Base-by-base conservation (phyloP, 2,888 invertebrate species). In the Pammene aurita region DNA sequence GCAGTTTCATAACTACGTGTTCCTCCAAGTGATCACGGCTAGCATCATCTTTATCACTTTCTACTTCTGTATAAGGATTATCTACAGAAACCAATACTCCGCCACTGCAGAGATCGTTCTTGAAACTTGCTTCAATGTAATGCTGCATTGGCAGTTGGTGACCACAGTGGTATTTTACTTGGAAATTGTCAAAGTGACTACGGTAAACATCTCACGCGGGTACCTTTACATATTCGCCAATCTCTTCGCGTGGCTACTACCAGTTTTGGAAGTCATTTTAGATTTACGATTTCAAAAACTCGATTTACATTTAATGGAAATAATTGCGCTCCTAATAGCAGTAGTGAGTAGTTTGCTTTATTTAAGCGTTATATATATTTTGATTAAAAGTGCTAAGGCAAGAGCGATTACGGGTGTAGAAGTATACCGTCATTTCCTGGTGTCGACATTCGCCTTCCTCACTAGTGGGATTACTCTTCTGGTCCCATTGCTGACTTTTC, bases 111-210 rank as follows among this genome's bases (percentile, higher is more conserved):
- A 46, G 44, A 35, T 58, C 18, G 9, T 58, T 58, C 58, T 58
- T 10, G 44, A 26, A 44, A 13, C 44, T n/a, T 60, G 60, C 13
- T 60, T 48, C 48, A 60, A 60, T 35, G 44, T 60, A 10, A 35
- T 34, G 60, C 46, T 48, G 35, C 46, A 60, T 48, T 60, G 35
- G 60, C 14, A 46, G 60, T 35, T 48, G 48, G 34, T 46, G 11
- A 48, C 60, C 46, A 60, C 35, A 14, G 6, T 18, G 7, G 38
- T 61, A 13, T 61, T 61, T 50, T 50, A 61, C 38, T 18, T 60
- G 60, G 46, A 60, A 18, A 34, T 60, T 11, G 60, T 60, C 35
- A 48, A 60, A 46, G 60, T 60, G 35, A 35, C 44, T n/a, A 48
- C 46, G 11, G 14, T 58, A 0, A 44, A 58, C 34, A 46, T 34